These are phyloP conservation scores for Euwallacea fornicatus DNA, from an alignment of 1,140 invertebrate species.

Conservation along the genomic window DNA sequence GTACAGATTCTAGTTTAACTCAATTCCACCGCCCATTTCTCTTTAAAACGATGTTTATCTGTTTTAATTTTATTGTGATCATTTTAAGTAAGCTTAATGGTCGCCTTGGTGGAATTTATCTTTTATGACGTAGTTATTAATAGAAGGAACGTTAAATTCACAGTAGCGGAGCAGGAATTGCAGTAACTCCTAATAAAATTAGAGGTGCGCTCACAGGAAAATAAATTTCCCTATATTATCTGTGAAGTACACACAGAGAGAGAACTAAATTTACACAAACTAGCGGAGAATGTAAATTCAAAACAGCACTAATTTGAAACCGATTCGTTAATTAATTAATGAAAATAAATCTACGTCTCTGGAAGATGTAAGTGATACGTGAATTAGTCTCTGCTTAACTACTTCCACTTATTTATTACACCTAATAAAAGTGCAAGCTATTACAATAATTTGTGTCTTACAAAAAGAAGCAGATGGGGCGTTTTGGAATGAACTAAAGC, in stretches of 20 bases:
- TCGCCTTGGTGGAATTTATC: conserved; percentile 5
- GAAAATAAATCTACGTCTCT: background rate
- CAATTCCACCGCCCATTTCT: background rate
- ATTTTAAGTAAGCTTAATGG: conserved; percentile 24
- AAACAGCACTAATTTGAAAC: conserved; percentile 2
- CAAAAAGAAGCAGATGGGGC: conserved; percentile 13
- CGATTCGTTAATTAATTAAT: background rate
- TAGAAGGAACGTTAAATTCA: conserved; percentile 4
- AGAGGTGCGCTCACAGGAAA: background rate
- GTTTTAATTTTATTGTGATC: conserved; percentile 27
- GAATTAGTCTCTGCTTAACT: background rate
- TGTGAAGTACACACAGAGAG: background rate
- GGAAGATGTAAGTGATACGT: background rate
- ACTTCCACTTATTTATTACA: conserved; percentile 4
- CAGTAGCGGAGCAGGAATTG: conserved; percentile 11
- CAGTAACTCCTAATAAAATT: conserved; percentile 6
- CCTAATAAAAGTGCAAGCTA: conserved; percentile 13
- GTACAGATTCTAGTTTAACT: too few relatives aligned
- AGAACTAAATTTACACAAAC: conserved; percentile 1
- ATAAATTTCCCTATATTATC: conserved; percentile 5
- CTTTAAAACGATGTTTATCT: conserved; percentile 20
- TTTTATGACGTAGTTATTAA: conserved; percentile 20
- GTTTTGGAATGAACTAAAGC: conserved; percentile 18
- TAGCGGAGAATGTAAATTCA: background rate
- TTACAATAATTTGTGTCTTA: conserved; percentile 12